Percentiles rank a stretch among this genome's conserved stretches.
These are phyloP conservation scores for Columba janthina DNA, from an alignment of 2,113 vertebrate genomes.

Conservation along the genomic window DNA sequence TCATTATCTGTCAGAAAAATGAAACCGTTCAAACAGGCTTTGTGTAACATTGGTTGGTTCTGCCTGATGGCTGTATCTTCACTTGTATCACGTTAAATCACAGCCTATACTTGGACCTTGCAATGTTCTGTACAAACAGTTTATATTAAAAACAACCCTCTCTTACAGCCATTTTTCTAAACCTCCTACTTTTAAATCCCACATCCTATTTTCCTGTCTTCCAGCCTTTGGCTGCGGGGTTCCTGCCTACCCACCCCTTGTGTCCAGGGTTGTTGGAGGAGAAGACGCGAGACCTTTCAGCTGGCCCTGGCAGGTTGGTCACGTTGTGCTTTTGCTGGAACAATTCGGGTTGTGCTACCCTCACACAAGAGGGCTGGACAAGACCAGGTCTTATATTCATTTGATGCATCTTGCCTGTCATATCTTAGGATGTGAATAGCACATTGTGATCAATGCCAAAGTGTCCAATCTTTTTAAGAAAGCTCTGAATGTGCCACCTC, in stretches of 20 bases:
- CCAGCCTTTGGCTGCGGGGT: constrained; percentile 52
- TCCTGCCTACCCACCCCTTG: background rate
- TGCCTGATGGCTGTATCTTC: background rate
- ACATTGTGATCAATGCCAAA: background rate
- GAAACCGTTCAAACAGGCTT: background rate
- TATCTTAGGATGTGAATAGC: background rate
- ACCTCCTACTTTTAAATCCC: background rate
- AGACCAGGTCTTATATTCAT: background rate
- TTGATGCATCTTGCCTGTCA: background rate
- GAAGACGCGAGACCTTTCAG: constrained; percentile 45
- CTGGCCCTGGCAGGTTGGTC: constrained; percentile 78
- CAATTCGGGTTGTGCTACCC: background rate
- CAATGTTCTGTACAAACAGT: background rate
- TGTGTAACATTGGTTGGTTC: too few relatives aligned
- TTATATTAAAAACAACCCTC: background rate
- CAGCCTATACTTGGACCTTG: background rate
- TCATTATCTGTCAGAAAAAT: background rate
- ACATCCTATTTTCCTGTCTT: background rate
- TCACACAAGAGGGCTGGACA: background rate
- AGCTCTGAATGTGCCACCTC: background rate
- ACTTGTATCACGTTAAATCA: background rate
- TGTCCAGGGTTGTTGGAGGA: constrained; percentile 68
- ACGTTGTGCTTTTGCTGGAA: background rate
- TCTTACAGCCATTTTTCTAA: too few relatives aligned
- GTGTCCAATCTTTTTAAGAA: background rate